phyloP scores from a whole-genome alignment of 2,113 vertebrate species.

The Lagopus leucura region DNA sequence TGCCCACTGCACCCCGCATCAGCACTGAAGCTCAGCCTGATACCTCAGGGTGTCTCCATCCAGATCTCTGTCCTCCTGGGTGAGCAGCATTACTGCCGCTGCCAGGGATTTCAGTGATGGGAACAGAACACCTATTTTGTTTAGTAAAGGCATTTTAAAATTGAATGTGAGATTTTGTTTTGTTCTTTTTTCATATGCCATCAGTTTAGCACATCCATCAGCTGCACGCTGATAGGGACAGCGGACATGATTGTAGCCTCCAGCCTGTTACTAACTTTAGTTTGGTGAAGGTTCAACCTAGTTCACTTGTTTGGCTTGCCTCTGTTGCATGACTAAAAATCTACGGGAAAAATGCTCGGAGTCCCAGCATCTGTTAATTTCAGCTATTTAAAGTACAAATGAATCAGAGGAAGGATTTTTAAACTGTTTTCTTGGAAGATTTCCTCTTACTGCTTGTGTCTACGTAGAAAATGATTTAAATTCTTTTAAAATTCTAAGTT shows the following conservation, averaged over 20 bases:
- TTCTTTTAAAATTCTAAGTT: neutral
- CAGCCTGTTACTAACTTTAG: slow-evolving; percentile 72
- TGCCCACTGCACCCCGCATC: neutral
- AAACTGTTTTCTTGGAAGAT: neutral
- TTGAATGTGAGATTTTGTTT: neutral
- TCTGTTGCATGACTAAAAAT: slow-evolving; percentile 43
- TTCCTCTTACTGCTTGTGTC: neutral
- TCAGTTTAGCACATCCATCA: slow-evolving; percentile 52
- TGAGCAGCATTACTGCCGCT: neutral
- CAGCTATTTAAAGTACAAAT: slow-evolving; percentile 43
- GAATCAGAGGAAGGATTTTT: slow-evolving; percentile 11
- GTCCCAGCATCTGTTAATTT: slow-evolving; percentile 56
- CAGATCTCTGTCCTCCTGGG: neutral
- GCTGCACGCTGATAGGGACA: slow-evolving; percentile 36
- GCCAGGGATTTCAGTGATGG: neutral
- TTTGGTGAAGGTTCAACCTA: slow-evolving; percentile 56
- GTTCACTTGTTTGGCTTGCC: slow-evolving; percentile 55
- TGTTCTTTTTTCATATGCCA: slow-evolving; percentile 20
- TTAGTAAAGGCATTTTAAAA: slow-evolving; percentile 38
- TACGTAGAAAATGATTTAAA: neutral
- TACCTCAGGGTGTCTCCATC: neutral
- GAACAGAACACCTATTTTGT: neutral
- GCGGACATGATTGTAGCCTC: slow-evolving; percentile 68
- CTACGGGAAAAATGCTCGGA: slow-evolving; percentile 44
- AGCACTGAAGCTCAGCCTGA: neutral